Evolutionary conservation across 2,797 vertebrate species (phyloP).

Genomic region (Esox lucius): DNA sequence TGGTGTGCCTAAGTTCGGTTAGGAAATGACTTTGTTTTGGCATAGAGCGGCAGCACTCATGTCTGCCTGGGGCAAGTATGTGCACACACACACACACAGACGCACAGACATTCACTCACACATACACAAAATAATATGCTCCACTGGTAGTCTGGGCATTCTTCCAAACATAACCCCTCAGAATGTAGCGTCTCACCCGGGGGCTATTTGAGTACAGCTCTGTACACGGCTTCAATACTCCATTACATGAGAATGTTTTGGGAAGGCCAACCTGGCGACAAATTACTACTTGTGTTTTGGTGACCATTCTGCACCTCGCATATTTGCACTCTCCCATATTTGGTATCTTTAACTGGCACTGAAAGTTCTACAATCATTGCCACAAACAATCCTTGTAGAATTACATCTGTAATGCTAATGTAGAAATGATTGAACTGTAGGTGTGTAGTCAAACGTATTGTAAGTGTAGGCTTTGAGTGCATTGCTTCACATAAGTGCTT

Average conservation of each 20-base stretch:
- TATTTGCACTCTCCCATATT: background rate
- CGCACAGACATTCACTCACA: too few species aligned
- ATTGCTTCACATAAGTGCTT: background rate
- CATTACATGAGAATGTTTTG: background rate
- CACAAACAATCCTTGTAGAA: background rate
- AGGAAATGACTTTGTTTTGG: too few species aligned
- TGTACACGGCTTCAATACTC: background rate
- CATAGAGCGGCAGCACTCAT: too few species aligned
- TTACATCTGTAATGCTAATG: background rate
- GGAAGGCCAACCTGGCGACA: background rate
- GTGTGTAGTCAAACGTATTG: background rate
- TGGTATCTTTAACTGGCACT: background rate
- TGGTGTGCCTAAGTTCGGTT: too few species aligned
- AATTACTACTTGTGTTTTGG: background rate
- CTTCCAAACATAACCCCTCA: conserved; percentile 11
- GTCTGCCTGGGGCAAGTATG: too few species aligned
- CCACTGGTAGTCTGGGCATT: conserved; percentile 2
- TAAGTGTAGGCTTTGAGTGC: background rate
- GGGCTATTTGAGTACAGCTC: conserved; percentile 6
- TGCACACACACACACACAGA: background rate
- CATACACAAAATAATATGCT: background rate
- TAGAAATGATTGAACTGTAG: background rate
- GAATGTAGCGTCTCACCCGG: background rate
- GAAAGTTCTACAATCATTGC: background rate
- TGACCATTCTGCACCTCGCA: background rate